Conservation (phyloP, 2,113 vertebrate genomes). For the Scortum barcoo region DNA sequence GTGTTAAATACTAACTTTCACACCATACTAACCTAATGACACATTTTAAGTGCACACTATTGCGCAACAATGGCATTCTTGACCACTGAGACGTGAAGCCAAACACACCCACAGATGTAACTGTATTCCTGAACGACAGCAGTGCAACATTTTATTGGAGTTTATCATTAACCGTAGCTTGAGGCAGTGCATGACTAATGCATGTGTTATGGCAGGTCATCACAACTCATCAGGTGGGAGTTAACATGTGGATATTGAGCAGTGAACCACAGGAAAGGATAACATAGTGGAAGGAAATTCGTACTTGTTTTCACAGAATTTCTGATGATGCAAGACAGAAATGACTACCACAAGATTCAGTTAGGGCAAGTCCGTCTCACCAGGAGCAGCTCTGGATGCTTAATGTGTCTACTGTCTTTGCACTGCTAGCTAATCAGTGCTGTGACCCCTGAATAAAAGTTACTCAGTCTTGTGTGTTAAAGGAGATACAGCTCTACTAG, state of each 20-base stretch:
- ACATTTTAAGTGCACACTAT: slow-evolving; percentile 5
- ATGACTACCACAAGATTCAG: slow-evolving; percentile 14
- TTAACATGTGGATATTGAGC: slow-evolving; percentile 11
- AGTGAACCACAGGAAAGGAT: not conserved
- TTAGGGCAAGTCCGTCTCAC: slow-evolving; percentile 1
- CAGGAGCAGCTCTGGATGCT: not conserved
- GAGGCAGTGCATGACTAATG: slow-evolving; percentile 22
- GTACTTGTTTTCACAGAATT: slow-evolving; percentile 8
- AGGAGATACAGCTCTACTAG: not conserved
- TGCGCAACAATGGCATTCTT: slow-evolving; percentile 25
- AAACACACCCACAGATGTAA: slow-evolving; percentile 35
- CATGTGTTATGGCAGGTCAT: not conserved
- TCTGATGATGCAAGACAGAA: not conserved
- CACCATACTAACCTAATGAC: slow-evolving; percentile 32
- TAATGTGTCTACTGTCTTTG: not conserved
- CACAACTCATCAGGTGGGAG: slow-evolving; percentile 32
- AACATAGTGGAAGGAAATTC: not conserved
- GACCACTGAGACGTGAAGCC: slow-evolving; percentile 26
- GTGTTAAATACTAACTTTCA: not conserved
- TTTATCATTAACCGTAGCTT: slow-evolving; percentile 43
- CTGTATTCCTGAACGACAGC: slow-evolving; percentile 29
- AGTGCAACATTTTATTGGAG: slow-evolving; percentile 27
- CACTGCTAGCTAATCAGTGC: slow-evolving; percentile 1
- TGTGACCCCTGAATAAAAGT: slow-evolving; percentile 33
- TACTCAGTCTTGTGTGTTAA: not conserved